Base-by-base conservation (phyloP, 2,797 vertebrate species). In the Alauda arvensis region DNA sequence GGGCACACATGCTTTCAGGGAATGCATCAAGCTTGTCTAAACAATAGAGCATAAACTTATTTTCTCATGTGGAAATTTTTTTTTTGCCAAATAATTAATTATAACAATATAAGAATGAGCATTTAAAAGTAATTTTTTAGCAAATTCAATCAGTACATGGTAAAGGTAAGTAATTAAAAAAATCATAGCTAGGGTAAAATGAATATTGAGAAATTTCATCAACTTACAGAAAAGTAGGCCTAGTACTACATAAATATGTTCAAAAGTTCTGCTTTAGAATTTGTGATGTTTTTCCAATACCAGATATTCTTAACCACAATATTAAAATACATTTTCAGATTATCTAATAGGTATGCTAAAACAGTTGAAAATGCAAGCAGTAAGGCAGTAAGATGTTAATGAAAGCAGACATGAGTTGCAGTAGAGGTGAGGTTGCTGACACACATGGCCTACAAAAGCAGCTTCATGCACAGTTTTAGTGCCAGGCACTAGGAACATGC, bases 41-140 rank as follows among this genome's bases (percentile, higher is more conserved):
- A 88, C 82, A 84, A 81, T 29, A 78, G 77, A 53, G 13, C 55
- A 81, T 20, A 76, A 79, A 68, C 25, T 42, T 39, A 25, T n/a
- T 86, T 89, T 79, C 31, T 89, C 21, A 33, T 16, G n/a, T 9
- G 10, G 31, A 77, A 17, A 25, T 75, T 84, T 76, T 61, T 43
- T 26, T 31, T 91, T 93, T 83, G 40, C 42, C 66, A 80, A 83
- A 53, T 62, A 69, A 76, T 67, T 67, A 79, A 67, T 53, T 69
- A 40, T 14, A 83, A 31, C 21, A 76, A 76, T 14, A 46, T 23
- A 78, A 56, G 37, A 91, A 87, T 9, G 3, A 89, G 25, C 5
- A 45, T 16, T 60, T 74, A 29, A 49, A 91, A 85, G 28, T 18
- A 62, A 25, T 11, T 69, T 67, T 68, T 59, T 46, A 43, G 25